Evolutionary conservation across 2,113 vertebrate genomes (phyloP), one percentile per base, ranked within the genome.

Genomic region (Syngnathus floridae): DNA sequence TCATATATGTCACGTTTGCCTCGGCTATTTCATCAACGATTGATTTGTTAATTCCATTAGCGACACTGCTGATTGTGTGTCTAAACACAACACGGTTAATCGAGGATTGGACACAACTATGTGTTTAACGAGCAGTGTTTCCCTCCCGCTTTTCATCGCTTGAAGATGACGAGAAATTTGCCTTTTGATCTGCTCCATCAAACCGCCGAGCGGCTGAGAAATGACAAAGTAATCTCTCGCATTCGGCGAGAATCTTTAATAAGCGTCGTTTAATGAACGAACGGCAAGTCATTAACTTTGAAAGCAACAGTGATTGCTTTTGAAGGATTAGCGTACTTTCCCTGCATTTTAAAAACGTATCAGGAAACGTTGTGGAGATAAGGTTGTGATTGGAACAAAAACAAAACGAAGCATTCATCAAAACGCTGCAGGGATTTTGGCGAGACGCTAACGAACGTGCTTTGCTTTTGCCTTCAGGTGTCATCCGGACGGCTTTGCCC

Each of bases 401-500:
- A 31, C 26, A 31, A 31, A 31, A 3, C 7, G 4, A 51, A 58
- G 31, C 63, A 62, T 76, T 80, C 82, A 73, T 76, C 72, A 64
- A 74, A 78, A 67, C 13, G 51, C n/a, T n/a, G 48, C 48, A 51
- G 48, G 51, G 67, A 31, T 31, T 31, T 31, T 3, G 3, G 26
- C 26, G 26, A 31, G 26, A 31, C 26, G 26, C 26, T 31, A 31
- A 41, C 12, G 40, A 41, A 41, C 11, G 40, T 41, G 40, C 26
- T 31, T 31, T 31, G 26, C 26, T 31, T 31, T 2, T 31, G 26
- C 26, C 26, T 36, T 40, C 84, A 98, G 95, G 95, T 74, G 84
- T 98, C 77, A 94, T 98, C 88, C 93, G 95, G 83, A 98, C 95
- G 59, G 96, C 96, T 49, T 92, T 98, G 71, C 92, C 96, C 0